These are phyloP conservation scores for Ageneiosus marmoratus DNA, from an alignment of 2,113 vertebrate genomes.

Conservation along the genomic window DNA sequence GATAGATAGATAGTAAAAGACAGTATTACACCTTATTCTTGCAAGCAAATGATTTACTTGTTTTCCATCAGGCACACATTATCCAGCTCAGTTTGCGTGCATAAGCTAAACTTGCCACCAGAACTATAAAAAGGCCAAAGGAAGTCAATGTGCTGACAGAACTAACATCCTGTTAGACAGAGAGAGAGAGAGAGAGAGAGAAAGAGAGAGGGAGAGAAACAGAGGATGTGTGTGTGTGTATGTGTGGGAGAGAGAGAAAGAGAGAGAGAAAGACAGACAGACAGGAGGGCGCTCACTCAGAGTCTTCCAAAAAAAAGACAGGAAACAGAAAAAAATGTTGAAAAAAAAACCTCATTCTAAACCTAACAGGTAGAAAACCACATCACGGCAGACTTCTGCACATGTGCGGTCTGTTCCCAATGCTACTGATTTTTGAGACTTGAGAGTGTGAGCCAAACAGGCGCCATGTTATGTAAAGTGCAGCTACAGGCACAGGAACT, in stretches of 20 bases:
- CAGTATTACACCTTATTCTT: too few species aligned
- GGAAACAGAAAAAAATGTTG: slow-evolving; percentile 5
- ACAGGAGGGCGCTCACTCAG: slow-evolving; percentile 11
- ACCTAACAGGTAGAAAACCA: background rate
- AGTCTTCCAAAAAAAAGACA: slow-evolving; percentile 37
- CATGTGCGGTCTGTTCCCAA: background rate
- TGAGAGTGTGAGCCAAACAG: background rate
- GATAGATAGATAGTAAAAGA: too few species aligned
- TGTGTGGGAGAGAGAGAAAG: slow-evolving; percentile 43
- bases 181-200: slow-evolving; percentile 37
- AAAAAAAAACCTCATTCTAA: background rate
- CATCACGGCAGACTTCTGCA: slow-evolving; percentile 10
- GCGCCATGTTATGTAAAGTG: background rate
- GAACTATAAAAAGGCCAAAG: slow-evolving; percentile 26
- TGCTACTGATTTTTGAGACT: slow-evolving; percentile 2
- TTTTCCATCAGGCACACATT: background rate
- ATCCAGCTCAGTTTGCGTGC: background rate
- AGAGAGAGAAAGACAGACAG: slow-evolving; percentile 12
- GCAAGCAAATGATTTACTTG: background rate
- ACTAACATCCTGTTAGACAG: slow-evolving; percentile 53
- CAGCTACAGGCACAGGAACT: background rate
- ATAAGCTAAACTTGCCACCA: slow-evolving; percentile 6
- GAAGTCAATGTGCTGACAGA: slow-evolving; percentile 38
- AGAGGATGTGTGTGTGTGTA: slow-evolving; percentile 43
- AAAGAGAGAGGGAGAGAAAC: slow-evolving; percentile 41